phyloP scores from a whole-genome alignment of 2,888 invertebrate species.

The Hoplodrina blanda region DNA sequence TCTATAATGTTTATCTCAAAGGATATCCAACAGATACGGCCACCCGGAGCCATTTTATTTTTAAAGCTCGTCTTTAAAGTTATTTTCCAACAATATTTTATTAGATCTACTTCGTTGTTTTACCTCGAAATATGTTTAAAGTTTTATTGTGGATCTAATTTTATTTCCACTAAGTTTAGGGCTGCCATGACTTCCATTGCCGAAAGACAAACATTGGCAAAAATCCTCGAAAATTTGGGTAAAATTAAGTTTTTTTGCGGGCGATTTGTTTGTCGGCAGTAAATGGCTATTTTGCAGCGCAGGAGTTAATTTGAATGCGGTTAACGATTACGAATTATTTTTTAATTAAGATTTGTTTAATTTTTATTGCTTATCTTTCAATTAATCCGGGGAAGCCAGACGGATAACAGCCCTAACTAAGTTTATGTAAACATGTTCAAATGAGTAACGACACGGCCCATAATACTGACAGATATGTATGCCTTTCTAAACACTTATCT shows the following conservation, averaged over 20 bases:
- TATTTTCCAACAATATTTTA: constrained; percentile 5
- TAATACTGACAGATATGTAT: constrained; percentile 48
- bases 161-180: background rate
- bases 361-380: too few species aligned
- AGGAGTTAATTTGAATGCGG: too few species aligned
- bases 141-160: background rate
- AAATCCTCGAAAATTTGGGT: too few species aligned
- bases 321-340: too few species aligned
- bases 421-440: background rate
- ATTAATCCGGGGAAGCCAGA: too few species aligned
- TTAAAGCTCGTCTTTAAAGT: constrained; percentile 38
- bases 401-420: too few species aligned
- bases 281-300: too few species aligned
- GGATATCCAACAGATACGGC: constrained; percentile 33
- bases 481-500: constrained; percentile 42
- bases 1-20: constrained; percentile 38
- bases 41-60: constrained; percentile 34
- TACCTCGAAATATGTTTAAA: background rate
- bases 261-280: too few species aligned
- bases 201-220: too few species aligned
- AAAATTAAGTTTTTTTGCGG: too few species aligned
- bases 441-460: constrained; percentile 2
- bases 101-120: constrained; percentile 1
- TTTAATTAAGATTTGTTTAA: too few species aligned
- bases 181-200: too few species aligned